Evolutionary conservation across 2,888 invertebrate species (phyloP).

Genomic region (Stenichneumon culpator): DNA sequence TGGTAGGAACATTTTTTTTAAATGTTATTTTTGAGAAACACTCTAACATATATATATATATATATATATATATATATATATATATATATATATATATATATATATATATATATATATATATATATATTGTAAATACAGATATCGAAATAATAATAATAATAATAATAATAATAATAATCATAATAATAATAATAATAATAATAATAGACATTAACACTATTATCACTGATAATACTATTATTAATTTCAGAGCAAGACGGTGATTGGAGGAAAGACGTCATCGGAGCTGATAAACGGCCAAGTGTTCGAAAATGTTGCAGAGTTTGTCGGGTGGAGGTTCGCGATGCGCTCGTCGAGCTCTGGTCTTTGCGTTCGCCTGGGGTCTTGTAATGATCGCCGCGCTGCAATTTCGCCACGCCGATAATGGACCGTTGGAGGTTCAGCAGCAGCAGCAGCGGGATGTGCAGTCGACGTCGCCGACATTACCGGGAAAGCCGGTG

Average conservation of each 20-base stretch:
- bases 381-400: slow-evolving; percentile 85
- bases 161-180: neutral
- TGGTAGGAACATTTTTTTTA: too few relatives aligned
- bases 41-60: too few relatives aligned
- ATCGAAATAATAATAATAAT: neutral
- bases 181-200: neutral
- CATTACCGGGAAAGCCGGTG: slow-evolving; percentile 53
- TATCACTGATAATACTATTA: neutral
- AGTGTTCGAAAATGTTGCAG: slow-evolving; percentile 73
- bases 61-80: too few relatives aligned
- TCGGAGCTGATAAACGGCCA: neutral
- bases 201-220: neutral
- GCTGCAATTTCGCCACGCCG: slow-evolving; percentile 82
- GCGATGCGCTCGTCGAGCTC: slow-evolving; percentile 85
- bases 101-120: too few relatives aligned
- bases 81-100: too few relatives aligned
- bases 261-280: neutral
- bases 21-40: too few relatives aligned
- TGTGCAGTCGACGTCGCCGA: slow-evolving; percentile 21
- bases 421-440: slow-evolving; percentile 74
- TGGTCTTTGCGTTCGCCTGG: slow-evolving; percentile 85
- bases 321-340: slow-evolving; percentile 78
- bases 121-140: too few relatives aligned
- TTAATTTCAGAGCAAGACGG: neutral
- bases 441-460: slow-evolving; percentile 61